Evolutionary conservation across 2,888 invertebrate genomes (phyloP).

Genomic region (Ochropacha duplaris): DNA sequence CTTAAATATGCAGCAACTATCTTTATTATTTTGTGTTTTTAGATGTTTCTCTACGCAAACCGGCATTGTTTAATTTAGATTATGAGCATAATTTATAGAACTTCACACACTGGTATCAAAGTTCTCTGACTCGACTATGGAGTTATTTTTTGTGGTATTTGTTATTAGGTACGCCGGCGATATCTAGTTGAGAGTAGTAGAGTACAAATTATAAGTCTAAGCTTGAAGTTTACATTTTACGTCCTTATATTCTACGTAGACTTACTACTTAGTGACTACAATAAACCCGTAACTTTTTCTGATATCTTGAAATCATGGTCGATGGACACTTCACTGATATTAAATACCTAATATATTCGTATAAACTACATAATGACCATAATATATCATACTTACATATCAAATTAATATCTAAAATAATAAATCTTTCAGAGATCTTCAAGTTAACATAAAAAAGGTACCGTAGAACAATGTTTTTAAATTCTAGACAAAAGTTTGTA

Average conservation of each 20-base stretch:
- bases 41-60: no score
- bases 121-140: no score
- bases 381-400: neutral
- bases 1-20: no score
- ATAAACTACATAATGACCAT: constrained; percentile 14
- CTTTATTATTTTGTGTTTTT: no score
- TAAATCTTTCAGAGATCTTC: constrained; percentile 33
- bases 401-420: constrained; percentile 16
- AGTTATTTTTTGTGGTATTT: no score
- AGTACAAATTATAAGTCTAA: no score
- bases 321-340: constrained; percentile 9
- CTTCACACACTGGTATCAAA: no score
- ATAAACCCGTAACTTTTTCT: constrained; percentile 33
- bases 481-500: no score
- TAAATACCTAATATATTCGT: constrained; percentile 6
- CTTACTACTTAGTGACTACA: constrained; percentile 20
- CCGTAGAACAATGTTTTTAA: neutral
- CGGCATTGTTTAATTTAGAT: no score
- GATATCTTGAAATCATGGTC: constrained; percentile 15
- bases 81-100: no score
- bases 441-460: constrained; percentile 9
- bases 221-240: neutral
- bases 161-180: no score
- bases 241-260: neutral
- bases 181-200: no score